Base-by-base conservation (phyloP, 2,888 invertebrate genomes). In the Meiosimyza platycephala region DNA sequence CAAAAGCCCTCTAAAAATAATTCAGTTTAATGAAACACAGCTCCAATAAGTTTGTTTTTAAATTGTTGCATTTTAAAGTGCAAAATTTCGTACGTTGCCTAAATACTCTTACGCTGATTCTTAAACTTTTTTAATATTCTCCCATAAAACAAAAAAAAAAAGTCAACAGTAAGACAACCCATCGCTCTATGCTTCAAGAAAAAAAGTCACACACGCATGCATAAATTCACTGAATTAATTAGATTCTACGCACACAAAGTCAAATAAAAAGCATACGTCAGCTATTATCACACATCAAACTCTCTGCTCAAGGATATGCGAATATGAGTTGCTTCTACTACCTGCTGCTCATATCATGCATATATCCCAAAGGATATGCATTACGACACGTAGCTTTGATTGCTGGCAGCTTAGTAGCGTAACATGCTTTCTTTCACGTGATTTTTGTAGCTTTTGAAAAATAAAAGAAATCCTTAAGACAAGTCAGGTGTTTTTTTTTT, bases 311-410 rank as follows among this genome's bases (percentile, higher is more conserved):
- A 63, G 52, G 68, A 63, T 67, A 62, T 63, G 50, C 40, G 18
- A 33, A 63, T 16, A 50, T 22, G 57, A 59, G 50, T 40, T 16
- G 47, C 33, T 47, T 47, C 33, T 54, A 47, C 13, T 40, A 18
- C 47, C n/a, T 33, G 16, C 64, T 13, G 15, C 55, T 55, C 67
- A 40, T 33, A 65, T 52, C 40, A 65, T 68, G 70, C 74, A 82
- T 84, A 82, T 84, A 84, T 85, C 84, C 84, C 82, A 69, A 74
- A 82, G 84, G 84, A 84, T 85, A 84, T 78, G 78, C 84, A 80
- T 76, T 78, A 78, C 78, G 81, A 82, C 84, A 84, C 85, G 84
- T 84, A 85, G 79, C 79, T 80, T 77, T 79, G 81, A 83, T 82
- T 82, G 82, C 78, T 60, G 55, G 67, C 15, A 59, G 57, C 68